phyloP scores from a whole-genome alignment of 1,140 invertebrate genomes.

The Lanistes nyassanus region DNA sequence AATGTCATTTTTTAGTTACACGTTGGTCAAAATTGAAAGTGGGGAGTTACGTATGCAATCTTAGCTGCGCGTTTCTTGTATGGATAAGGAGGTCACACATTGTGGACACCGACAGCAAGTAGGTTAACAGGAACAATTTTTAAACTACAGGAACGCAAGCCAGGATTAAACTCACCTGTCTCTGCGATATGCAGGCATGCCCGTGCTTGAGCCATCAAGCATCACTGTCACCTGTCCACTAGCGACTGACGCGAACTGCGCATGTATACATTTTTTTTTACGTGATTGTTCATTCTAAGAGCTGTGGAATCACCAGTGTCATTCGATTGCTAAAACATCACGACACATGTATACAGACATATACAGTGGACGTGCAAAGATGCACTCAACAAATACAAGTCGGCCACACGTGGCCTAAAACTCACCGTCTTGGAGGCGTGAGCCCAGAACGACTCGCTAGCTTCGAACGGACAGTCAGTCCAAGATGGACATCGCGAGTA shows the following conservation, averaged over 20 bases:
- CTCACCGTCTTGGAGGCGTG: conserved; percentile 35
- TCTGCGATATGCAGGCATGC: conserved; percentile 36
- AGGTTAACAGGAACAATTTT: too few species aligned
- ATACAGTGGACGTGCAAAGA: not conserved
- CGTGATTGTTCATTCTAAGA: too few species aligned
- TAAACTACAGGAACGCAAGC: too few species aligned
- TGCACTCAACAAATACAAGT: conserved; percentile 3
- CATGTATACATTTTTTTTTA: conserved; percentile 10
- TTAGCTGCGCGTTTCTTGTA: too few species aligned
- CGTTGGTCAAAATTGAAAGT: too few species aligned
- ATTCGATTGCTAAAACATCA: too few species aligned
- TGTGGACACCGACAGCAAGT: too few species aligned
- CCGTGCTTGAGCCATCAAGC: conserved; percentile 30
- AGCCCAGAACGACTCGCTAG: conserved; percentile 40
- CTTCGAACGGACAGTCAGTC: conserved; percentile 29
- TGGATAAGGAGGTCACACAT: too few species aligned
- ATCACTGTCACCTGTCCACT: conserved; percentile 34
- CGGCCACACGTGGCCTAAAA: not conserved
- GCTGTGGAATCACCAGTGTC: too few species aligned
- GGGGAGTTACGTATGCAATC: too few species aligned
- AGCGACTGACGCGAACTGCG: conserved; percentile 33
- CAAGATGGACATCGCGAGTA: conserved; percentile 31
- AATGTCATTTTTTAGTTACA: too few species aligned
- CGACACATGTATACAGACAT: too few species aligned
- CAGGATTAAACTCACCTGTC: conserved; percentile 36